A percentile compares a stretch with the other conserved stretches of the same genome.
These are phyloP conservation scores for Heterodera schachtii DNA, from an alignment of 1,140 invertebrate genomes.

Conservation along the genomic window DNA sequence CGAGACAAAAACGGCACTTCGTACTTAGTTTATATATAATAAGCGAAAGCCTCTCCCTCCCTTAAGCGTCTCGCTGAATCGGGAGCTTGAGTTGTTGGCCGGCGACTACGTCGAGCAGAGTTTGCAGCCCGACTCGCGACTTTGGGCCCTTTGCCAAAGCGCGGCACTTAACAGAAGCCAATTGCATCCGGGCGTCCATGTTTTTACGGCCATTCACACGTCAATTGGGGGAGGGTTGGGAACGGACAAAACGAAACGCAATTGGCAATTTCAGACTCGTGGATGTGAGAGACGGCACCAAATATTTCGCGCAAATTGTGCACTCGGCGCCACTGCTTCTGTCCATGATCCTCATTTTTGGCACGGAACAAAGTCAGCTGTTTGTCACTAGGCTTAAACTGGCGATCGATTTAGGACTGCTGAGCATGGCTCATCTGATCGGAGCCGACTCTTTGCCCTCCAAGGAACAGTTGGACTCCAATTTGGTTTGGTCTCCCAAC, in stretches of 20 bases:
- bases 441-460: conserved; percentile 56
- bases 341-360: conserved; percentile 52
- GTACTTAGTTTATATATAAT: too few relatives aligned
- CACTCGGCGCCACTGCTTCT: conserved; percentile 50
- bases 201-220: conserved; percentile 52
- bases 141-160: conserved; percentile 51
- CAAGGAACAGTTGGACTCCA: conserved; percentile 57
- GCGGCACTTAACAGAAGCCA: conserved; percentile 51
- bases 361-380: conserved; percentile 52
- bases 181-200: conserved; percentile 42
- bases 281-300: conserved; percentile 49
- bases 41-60: not conserved
- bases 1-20: too few relatives aligned
- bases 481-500: conserved; percentile 37
- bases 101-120: conserved; percentile 51
- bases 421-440: conserved; percentile 56
- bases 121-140: conserved; percentile 43
- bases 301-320: conserved; percentile 54
- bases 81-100: conserved; percentile 50
- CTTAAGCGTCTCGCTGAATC: conserved; percentile 50
- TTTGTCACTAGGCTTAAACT: not conserved
- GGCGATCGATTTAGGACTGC: not conserved
- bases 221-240: not conserved
- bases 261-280: conserved; percentile 32
- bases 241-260: not conserved